Evolutionary conservation across 2,113 vertebrate species (phyloP), one percentile per base, ranked within the genome.

Genomic region (Gallinago undulata): DNA sequence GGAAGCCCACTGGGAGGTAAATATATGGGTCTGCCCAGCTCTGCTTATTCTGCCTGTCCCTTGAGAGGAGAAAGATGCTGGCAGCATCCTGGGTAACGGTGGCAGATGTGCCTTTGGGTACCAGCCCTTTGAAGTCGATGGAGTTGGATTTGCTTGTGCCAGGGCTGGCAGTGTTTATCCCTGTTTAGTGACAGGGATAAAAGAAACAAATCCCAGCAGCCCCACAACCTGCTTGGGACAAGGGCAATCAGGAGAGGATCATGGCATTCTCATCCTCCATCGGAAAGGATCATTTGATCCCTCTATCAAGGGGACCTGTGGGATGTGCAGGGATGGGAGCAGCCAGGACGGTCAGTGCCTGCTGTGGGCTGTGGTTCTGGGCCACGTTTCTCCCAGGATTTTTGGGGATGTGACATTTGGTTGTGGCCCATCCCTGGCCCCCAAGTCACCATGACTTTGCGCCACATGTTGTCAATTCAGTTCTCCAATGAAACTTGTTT

Each of bases 401-500:
- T 90, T 55, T 59, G 41, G 67, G 37, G 47, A 17, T 0, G 1
- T 50, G 57, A 19, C 25, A 2, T 43, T 37, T 62, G 53, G 19
- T 19, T 35, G 78, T 13, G 47, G 25, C 30, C n/a, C 47, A 37
- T 50, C 67, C 53, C 39, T 28, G 28, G 47, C 23, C 30, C 53
- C 33, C 4, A 4, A 3, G 5, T 12, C 59, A 56, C 31, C 0
- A 0, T 67, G 47, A n/a, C 17, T 80, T 88, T 33, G 28, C 28
- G 11, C 33, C 6, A 16, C 6, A 0, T 11, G 4, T 2, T 17
- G 10, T 50, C 39, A 48, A 56, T 81, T 77, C 60, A 25, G 19
- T n/a, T 91, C 72, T 63, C 47, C 85, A 45, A 39, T 35, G 55
- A 33, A 87, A 57, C 13, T 62, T 28, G 4, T 57, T 75, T 59